Percentiles rank a stretch among this genome's conserved stretches.
Evolutionary conservation across 2,888 invertebrate genomes (phyloP).

Genomic region (Calliopum simillimum): DNA sequence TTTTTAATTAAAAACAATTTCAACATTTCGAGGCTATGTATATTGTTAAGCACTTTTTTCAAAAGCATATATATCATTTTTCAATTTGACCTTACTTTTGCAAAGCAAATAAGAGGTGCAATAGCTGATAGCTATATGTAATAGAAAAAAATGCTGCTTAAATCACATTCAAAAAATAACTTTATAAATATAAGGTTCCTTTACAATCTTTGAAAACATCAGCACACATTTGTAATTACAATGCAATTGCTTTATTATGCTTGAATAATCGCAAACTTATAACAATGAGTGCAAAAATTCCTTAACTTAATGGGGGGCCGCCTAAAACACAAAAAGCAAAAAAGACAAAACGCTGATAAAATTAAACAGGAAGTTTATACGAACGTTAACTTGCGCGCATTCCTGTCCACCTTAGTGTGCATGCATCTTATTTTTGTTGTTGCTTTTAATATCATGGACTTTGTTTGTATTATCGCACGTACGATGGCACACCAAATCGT

Average conservation of each 20-base stretch:
- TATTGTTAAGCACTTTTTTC: no score
- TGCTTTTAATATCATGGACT: not conserved
- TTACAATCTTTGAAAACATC: not conserved
- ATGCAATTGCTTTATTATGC: slow-evolving; percentile 10
- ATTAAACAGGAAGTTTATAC: slow-evolving; percentile 6
- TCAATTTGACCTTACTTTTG: no score
- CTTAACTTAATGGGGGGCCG: not conserved
- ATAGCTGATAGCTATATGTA: no score
- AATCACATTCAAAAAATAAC: not conserved
- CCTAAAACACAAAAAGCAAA: not conserved
- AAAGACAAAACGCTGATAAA: not conserved
- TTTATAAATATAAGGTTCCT: not conserved
- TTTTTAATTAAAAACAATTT: no score
- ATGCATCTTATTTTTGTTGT: slow-evolving; percentile 8
- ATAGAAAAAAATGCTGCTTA: no score
- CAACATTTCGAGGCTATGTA: no score
- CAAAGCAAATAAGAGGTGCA: no score
- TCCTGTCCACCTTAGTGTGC: slow-evolving; percentile 9
- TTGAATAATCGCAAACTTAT: not conserved
- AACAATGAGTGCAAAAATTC: no score
- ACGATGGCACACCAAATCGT: slow-evolving; percentile 31
- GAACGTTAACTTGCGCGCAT: not conserved
- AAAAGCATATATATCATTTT: no score
- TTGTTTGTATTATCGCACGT: slow-evolving; percentile 32
- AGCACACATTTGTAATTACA: not conserved